Conservation (phyloP, 2,888 invertebrate genomes). For the Sinodicranocentrus sp. region DNA sequence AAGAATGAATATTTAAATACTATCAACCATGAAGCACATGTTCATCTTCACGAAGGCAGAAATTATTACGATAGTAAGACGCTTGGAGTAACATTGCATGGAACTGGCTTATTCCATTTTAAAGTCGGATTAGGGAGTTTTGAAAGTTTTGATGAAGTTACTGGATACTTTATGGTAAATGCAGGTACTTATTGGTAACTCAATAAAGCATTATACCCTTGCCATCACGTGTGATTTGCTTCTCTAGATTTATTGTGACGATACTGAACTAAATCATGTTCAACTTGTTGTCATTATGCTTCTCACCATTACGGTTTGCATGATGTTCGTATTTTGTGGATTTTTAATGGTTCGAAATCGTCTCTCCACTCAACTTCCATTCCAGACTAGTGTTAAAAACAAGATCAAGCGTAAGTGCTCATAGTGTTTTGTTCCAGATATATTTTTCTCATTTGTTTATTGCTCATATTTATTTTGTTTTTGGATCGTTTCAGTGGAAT, state of each 20-base stretch:
- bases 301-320: slow-evolving; percentile 67
- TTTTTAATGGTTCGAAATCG: slow-evolving; percentile 65
- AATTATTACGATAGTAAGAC: slow-evolving; percentile 54
- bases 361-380: slow-evolving; percentile 58
- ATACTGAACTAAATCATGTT: slow-evolving; percentile 69
- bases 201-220: no score
- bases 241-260: slow-evolving; percentile 28
- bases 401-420: slow-evolving; percentile 37
- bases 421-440: background rate
- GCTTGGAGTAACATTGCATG: slow-evolving; percentile 59
- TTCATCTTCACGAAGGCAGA: slow-evolving; percentile 51
- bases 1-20: slow-evolving; percentile 22
- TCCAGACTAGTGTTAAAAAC: slow-evolving; percentile 6
- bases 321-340: slow-evolving; percentile 69
- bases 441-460: background rate
- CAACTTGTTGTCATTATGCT: slow-evolving; percentile 69
- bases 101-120: slow-evolving; percentile 74
- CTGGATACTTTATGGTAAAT: slow-evolving; percentile 70
- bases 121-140: slow-evolving; percentile 65
- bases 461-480: slow-evolving; percentile 8
- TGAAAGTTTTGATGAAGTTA: slow-evolving; percentile 72
- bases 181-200: no score
- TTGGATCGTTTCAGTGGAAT: background rate
- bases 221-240: no score
- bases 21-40: slow-evolving; percentile 64